phyloP scores from a whole-genome alignment of 2,113 vertebrate species.

The Strix aluco region DNA sequence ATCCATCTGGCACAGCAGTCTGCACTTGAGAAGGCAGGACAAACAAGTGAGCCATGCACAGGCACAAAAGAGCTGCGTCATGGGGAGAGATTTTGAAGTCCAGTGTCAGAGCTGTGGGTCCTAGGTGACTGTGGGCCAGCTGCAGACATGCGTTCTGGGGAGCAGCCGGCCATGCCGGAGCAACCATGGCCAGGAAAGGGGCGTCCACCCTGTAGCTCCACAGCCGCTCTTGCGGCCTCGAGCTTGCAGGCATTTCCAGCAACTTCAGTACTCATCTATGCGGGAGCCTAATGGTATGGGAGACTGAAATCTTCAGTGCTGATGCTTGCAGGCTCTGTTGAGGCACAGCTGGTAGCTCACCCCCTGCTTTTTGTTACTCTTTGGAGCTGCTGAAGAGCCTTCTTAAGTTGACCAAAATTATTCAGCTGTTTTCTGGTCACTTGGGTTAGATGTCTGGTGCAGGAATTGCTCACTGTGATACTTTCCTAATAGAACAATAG shows the following conservation, averaged over 20 bases:
- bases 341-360: not conserved
- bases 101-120: not conserved
- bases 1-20: not conserved
- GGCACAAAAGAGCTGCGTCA: not conserved
- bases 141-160: not conserved
- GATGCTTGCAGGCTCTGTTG: rapidly evolving
- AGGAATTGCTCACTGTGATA: rapidly evolving
- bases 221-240: rapidly evolving
- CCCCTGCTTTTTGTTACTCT: not conserved
- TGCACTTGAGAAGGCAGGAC: not conserved
- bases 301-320: not conserved
- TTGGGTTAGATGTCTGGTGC: not conserved
- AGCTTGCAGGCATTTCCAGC: not conserved
- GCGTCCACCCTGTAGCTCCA: not conserved
- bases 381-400: not conserved
- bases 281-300: not conserved
- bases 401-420: not conserved
- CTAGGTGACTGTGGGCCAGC: not conserved
- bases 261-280: rapidly evolving
- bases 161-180: rapidly evolving
- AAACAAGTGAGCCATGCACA: not conserved
- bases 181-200: rapidly evolving
- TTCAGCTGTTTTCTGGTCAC: not conserved
- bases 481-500: not conserved
- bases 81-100: not conserved